Percentiles rank a stretch among this genome's conserved stretches.
These are phyloP conservation scores for Thera obeliscata DNA, from an alignment of 2,888 invertebrate genomes.

Conservation along the genomic window DNA sequence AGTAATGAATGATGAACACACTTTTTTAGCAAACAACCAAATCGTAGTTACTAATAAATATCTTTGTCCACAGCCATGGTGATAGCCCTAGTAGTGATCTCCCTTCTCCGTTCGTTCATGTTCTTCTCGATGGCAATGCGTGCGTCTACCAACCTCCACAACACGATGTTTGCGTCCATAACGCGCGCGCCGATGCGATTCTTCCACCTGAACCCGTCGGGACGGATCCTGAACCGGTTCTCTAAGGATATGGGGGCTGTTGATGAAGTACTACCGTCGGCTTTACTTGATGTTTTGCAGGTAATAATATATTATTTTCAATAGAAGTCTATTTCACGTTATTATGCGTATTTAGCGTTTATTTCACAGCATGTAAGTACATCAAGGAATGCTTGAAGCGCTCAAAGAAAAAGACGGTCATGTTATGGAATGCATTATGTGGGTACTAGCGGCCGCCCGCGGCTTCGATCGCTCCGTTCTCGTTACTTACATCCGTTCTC, in stretches of 20 bases:
- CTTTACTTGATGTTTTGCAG: slow-evolving; percentile 86
- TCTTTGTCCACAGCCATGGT: slow-evolving; percentile 70
- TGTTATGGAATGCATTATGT: too few relatives aligned
- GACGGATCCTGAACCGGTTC: slow-evolving; percentile 93
- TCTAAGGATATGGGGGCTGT: slow-evolving; percentile 94
- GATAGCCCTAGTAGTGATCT: slow-evolving; percentile 75
- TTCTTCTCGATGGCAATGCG: slow-evolving; percentile 88
- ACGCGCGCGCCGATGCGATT: slow-evolving; percentile 93
- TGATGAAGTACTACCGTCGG: slow-evolving; percentile 86
- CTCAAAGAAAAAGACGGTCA: too few relatives aligned
- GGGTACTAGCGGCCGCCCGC: too few relatives aligned
- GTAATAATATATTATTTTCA: slow-evolving; percentile 49
- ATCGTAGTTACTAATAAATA: background rate
- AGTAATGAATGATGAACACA: too few relatives aligned
- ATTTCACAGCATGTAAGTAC: too few relatives aligned
- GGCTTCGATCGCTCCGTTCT: too few relatives aligned
- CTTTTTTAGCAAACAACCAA: too few relatives aligned
- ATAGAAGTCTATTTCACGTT: too few relatives aligned
- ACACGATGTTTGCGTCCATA: slow-evolving; percentile 92
- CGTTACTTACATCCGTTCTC: too few relatives aligned
- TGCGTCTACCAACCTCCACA: slow-evolving; percentile 91
- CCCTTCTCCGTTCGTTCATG: slow-evolving; percentile 81
- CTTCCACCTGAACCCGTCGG: slow-evolving; percentile 94
- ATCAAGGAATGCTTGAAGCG: too few relatives aligned
- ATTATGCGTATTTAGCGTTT: too few relatives aligned